These are phyloP conservation scores for Callipepla squamata DNA, from an alignment of 2,113 vertebrate genomes.

Conservation along the genomic window DNA sequence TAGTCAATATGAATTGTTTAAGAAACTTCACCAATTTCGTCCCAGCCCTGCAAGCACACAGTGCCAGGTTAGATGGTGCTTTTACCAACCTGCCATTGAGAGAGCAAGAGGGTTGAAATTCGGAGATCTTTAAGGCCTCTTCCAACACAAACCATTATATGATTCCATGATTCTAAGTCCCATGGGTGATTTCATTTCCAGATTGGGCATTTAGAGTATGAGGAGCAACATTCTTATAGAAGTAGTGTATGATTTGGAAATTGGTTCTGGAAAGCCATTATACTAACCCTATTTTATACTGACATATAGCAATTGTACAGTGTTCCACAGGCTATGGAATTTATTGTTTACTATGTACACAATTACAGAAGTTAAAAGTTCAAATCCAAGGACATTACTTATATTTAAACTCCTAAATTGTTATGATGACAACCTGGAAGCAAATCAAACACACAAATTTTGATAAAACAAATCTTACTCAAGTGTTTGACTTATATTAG, in stretches of 20 bases:
- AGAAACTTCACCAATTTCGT: background rate
- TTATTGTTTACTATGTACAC: background rate
- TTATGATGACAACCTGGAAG: background rate
- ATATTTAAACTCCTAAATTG: background rate
- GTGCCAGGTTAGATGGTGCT: background rate
- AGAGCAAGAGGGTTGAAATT: background rate
- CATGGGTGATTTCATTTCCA: background rate
- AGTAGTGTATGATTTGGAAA: background rate
- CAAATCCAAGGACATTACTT: background rate
- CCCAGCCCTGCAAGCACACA: background rate
- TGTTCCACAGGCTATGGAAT: background rate
- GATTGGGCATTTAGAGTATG: background rate
- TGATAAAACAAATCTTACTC: background rate
- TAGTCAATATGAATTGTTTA: background rate
- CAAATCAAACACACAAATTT: background rate
- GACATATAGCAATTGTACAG: background rate
- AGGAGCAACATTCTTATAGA: background rate
- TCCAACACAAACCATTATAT: background rate
- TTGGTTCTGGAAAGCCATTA: background rate
- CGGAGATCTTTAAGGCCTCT: background rate
- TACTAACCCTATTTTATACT: background rate
- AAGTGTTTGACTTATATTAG: background rate
- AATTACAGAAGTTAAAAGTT: background rate
- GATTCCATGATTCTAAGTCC: background rate
- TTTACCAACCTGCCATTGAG: background rate